Base-by-base conservation (phyloP, 1,140 invertebrate genomes). In the Anoplolepis gracilipes region DNA sequence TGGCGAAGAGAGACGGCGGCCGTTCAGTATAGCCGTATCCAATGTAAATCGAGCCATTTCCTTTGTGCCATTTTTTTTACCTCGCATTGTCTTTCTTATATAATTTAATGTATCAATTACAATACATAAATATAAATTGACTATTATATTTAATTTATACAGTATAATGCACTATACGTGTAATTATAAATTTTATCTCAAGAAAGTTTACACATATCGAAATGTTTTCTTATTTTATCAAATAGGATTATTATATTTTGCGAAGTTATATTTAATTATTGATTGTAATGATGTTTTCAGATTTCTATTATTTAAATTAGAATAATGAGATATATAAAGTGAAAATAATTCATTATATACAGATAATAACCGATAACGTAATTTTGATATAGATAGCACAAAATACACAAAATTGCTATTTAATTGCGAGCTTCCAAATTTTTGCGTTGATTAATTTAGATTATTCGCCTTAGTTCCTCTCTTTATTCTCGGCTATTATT, bases 1-100 rank as follows among this genome's bases (percentile, higher is more conserved):
- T 55, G 30, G 46, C 36, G 65, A 65, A 79, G 62, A 67, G 61
- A 67, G 61, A 67, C 36, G 57, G 6, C 13, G 42, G 11, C 49
- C 42, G 76, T 53, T 36, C 28, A 49, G 7, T 25, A 49, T 36
- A 65, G n/a, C 5, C 11, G 13, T 4, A 10, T 69, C 19, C 30
- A 67, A 39, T 67, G 25, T 49, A 39, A n/a, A 42, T 11, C n/a
- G 28, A 25, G 42, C 55, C 13, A 55, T 79, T 33, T 69, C 28
- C 30, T 67, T 79, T 49, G n/a, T 36, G n/a, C 8, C 25, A 36
- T 67, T 79, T 79, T 53, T 67, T 30, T 67, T 53, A 1, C 2
- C 67, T 55, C 19, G 11, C 19, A 55, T 53, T 53, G 19, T 36
- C 22, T 69, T 25, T 67, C 13, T 49, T 16, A 5, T 30, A 10